A percentile compares a stretch with the other conserved stretches of the same genome.
These are phyloP conservation scores for Sebastolobus altivelis DNA, from an alignment of 2,797 vertebrate species.

Conservation along the genomic window DNA sequence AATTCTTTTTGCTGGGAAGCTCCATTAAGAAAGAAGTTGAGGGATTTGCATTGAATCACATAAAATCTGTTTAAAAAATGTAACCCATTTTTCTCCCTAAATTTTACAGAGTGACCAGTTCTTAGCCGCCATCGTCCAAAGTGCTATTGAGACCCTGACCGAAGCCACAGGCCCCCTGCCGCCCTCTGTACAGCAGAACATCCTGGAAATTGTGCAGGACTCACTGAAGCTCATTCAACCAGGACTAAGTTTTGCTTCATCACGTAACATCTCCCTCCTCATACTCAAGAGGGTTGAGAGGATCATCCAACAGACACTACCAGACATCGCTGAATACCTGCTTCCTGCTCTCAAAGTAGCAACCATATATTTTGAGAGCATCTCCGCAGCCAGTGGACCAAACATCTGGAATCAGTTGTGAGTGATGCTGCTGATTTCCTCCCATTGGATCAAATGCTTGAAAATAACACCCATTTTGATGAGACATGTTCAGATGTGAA, in stretches of 20 bases:
- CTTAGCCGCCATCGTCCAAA: slow-evolving; percentile 51
- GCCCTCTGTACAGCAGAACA: slow-evolving; percentile 43
- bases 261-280: slow-evolving; percentile 60
- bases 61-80: not conserved
- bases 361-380: slow-evolving; percentile 72
- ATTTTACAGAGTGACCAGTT: slow-evolving; percentile 73
- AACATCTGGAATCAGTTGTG: slow-evolving; percentile 80
- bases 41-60: not conserved
- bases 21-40: not conserved
- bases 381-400: slow-evolving; percentile 46
- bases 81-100: not conserved
- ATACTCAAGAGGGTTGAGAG: slow-evolving; percentile 61
- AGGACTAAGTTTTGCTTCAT: slow-evolving; percentile 57
- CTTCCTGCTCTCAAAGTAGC: slow-evolving; percentile 52
- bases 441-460: not conserved
- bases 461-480: not conserved
- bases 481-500: not conserved
- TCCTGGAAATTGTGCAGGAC: slow-evolving; percentile 60
- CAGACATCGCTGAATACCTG: slow-evolving; percentile 59
- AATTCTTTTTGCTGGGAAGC: too few species aligned
- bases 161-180: slow-evolving; percentile 21
- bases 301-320: slow-evolving; percentile 55
- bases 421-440: slow-evolving; percentile 54
- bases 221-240: slow-evolving; percentile 69
- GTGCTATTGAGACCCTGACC: slow-evolving; percentile 41